phyloP scores from a whole-genome alignment of 2,888 invertebrate species.

The Atethmia centrago region DNA sequence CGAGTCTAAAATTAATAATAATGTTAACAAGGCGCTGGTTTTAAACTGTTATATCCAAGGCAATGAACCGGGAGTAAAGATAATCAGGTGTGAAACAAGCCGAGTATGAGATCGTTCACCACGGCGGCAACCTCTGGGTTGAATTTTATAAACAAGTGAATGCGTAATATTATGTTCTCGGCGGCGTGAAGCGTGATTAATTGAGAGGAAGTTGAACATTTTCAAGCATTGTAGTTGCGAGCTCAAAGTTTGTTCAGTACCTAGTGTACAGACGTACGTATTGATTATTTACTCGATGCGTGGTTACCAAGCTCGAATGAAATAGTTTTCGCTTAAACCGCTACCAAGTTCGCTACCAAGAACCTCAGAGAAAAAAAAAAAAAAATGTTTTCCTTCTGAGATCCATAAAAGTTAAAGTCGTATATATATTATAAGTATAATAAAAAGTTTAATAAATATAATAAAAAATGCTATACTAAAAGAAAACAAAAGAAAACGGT shows the following conservation, averaged over 20 bases:
- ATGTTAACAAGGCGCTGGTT: constrained; percentile 67
- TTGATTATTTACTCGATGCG: constrained; percentile 4
- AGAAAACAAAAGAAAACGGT: neutral
- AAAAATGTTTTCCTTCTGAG: neutral
- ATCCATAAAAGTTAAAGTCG: neutral
- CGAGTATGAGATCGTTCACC: constrained; percentile 64
- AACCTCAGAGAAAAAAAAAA: neutral
- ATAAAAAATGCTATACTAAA: neutral
- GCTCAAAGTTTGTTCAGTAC: constrained; percentile 9
- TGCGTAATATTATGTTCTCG: constrained; percentile 40
- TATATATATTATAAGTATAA: too few relatives aligned
- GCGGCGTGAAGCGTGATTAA: constrained; percentile 47
- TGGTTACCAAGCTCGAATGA: constrained; percentile 5
- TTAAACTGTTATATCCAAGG: constrained; percentile 70
- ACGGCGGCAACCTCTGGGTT: constrained; percentile 57
- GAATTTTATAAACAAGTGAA: constrained; percentile 61
- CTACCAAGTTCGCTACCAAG: too few relatives aligned
- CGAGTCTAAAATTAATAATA: constrained; percentile 69
- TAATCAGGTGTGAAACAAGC: constrained; percentile 77
- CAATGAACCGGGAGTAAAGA: constrained; percentile 73
- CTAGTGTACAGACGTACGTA: neutral
- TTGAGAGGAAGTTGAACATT: constrained; percentile 19
- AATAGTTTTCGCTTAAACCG: constrained; percentile 1
- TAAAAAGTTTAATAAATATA: too few relatives aligned
- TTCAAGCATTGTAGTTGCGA: constrained; percentile 14